A percentile compares a stretch with the other conserved stretches of the same genome.
These are phyloP conservation scores for Merluccius polli DNA, from an alignment of 2,797 vertebrate species.

Conservation along the genomic window DNA sequence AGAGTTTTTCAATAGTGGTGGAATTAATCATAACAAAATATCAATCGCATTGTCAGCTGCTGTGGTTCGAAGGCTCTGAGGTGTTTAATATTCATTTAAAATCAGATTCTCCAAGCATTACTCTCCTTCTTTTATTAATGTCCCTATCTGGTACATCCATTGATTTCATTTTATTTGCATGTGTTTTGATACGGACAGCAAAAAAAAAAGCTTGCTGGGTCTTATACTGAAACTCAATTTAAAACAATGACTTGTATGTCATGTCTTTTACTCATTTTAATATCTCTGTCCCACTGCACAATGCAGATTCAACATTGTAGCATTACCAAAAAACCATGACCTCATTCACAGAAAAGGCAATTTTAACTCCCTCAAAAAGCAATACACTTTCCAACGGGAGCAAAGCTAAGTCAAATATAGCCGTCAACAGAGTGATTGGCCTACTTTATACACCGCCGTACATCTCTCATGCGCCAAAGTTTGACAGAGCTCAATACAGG, in stretches of 20 bases:
- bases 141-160: conserved; percentile 42
- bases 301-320: background rate
- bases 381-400: conserved; percentile 30
- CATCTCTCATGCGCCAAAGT: conserved; percentile 22
- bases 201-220: background rate
- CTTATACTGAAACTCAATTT: conserved; percentile 3
- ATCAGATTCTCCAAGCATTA: conserved; percentile 34
- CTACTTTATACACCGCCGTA: conserved; percentile 21
- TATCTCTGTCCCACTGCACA: background rate
- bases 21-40: conserved; percentile 61
- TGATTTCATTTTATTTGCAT: conserved; percentile 41
- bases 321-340: conserved; percentile 4
- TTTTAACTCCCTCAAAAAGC: conserved; percentile 8
- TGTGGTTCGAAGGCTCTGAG: conserved; percentile 43
- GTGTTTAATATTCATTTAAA: conserved; percentile 62
- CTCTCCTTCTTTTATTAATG: conserved; percentile 56
- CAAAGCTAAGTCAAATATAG: conserved; percentile 31
- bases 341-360: conserved; percentile 17
- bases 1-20: conserved; percentile 49
- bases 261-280: background rate
- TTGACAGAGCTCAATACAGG: conserved; percentile 8
- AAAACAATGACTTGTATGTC: conserved; percentile 2
- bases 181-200: background rate
- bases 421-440: conserved; percentile 17
- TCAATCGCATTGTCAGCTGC: conserved; percentile 51